These are phyloP conservation scores for Macrocentrus cingulum DNA, from an alignment of 1,140 invertebrate genomes.

Conservation along the genomic window DNA sequence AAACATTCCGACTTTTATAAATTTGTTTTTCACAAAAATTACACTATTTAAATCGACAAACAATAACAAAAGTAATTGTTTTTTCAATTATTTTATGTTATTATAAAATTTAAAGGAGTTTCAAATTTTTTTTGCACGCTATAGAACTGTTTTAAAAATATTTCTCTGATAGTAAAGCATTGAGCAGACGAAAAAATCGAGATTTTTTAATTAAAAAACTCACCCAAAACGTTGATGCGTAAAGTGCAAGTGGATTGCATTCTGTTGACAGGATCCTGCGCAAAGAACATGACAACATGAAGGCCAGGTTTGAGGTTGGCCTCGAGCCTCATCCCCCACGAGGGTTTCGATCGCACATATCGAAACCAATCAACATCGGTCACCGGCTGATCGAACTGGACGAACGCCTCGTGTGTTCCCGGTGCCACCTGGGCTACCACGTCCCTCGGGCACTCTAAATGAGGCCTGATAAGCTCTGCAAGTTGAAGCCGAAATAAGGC, in stretches of 20 bases:
- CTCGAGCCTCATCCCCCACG: slow-evolving; percentile 55
- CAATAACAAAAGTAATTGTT: too few relatives aligned
- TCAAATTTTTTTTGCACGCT: too few relatives aligned
- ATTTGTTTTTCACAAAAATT: too few relatives aligned
- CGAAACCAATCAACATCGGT: slow-evolving; percentile 59
- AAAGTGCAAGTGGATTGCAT: slow-evolving; percentile 53
- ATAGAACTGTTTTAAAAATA: too few relatives aligned
- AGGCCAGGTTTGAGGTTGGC: slow-evolving; percentile 51
- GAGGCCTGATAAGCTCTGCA: slow-evolving; percentile 54
- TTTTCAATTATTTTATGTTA: too few relatives aligned
- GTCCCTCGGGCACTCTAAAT: slow-evolving; percentile 54
- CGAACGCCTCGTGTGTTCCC: slow-evolving; percentile 50
- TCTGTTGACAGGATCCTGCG: slow-evolving; percentile 54
- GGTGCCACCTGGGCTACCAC: slow-evolving; percentile 50
- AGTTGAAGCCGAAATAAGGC: not conserved
- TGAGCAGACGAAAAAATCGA: too few relatives aligned
- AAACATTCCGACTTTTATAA: too few relatives aligned
- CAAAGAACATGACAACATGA: slow-evolving; percentile 54
- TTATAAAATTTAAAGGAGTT: too few relatives aligned
- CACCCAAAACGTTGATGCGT: slow-evolving; percentile 52
- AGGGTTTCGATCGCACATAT: slow-evolving; percentile 55
- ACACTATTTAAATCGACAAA: too few relatives aligned
- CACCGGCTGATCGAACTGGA: slow-evolving; percentile 55
- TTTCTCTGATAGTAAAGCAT: slow-evolving; percentile 10
- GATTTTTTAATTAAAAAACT: too few relatives aligned